A percentile compares a stretch with the other conserved stretches of the same genome.
Evolutionary conservation across 2,888 invertebrate species (phyloP).

Genomic region (Tipula vernalis): DNA sequence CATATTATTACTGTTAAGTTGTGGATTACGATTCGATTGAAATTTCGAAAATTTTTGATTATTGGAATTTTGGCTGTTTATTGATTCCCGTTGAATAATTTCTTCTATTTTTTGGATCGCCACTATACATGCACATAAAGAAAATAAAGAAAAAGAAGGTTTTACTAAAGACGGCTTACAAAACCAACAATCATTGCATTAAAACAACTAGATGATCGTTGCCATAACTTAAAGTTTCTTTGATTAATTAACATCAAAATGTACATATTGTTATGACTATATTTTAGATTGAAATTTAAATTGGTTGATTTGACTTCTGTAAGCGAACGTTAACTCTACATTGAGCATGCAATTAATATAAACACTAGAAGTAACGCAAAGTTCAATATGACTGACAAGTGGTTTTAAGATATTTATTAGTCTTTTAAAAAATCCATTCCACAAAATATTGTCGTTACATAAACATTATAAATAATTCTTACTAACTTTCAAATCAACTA

Average conservation of each 20-base stretch:
- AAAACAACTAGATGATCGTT: background rate
- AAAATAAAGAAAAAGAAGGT: slow-evolving; percentile 12
- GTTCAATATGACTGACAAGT: background rate
- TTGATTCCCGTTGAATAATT: slow-evolving; percentile 18
- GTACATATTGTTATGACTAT: background rate
- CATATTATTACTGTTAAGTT: background rate
- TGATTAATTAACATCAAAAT: background rate
- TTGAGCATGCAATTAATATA: background rate
- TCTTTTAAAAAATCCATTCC: background rate
- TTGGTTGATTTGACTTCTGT: background rate
- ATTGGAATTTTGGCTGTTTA: background rate
- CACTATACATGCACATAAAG: slow-evolving; percentile 21
- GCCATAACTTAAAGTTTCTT: background rate
- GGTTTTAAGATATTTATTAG: background rate
- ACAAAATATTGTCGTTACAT: background rate
- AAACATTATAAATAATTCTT: background rate
- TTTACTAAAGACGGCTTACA: background rate
- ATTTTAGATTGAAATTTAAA: background rate
- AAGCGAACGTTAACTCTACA: background rate
- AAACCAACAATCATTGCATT: background rate
- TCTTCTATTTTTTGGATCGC: slow-evolving; percentile 26
- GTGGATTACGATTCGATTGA: slow-evolving; percentile 11
- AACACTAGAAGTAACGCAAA: background rate
- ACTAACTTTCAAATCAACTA: background rate
- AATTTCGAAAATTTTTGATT: slow-evolving; percentile 5